Percentiles rank a stretch among this genome's conserved stretches.
Evolutionary conservation across 2,797 vertebrate species (phyloP).

Genomic region (Rhinoraja longicauda): DNA sequence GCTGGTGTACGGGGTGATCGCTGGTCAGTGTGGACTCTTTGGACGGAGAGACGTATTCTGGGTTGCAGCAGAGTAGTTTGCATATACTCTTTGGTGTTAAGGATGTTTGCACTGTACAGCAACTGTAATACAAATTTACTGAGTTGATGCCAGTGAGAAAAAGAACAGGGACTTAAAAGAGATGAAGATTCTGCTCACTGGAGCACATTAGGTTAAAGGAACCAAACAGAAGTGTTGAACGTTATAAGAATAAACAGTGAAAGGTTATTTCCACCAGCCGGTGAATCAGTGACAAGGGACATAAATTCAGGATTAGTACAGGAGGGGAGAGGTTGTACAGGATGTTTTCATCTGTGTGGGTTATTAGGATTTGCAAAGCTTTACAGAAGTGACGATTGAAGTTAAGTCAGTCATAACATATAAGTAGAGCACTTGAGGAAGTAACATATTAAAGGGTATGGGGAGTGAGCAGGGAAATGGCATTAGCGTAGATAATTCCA

Average conservation of each 20-base stretch:
- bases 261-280: neutral
- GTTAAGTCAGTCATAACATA: constrained; percentile 26
- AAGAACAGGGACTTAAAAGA: constrained; percentile 19
- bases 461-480: neutral
- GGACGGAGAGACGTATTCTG: neutral
- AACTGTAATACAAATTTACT: neutral
- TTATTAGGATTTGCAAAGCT: constrained; percentile 10
- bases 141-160: neutral
- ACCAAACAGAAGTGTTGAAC: neutral
- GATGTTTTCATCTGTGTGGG: neutral
- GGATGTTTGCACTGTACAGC: neutral
- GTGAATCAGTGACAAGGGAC: constrained; percentile 27
- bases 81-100: too few relatives aligned
- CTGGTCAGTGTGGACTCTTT: too few relatives aligned
- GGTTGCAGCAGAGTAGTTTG: neutral
- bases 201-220: neutral
- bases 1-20: too few relatives aligned
- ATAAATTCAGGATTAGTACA: constrained; percentile 14
- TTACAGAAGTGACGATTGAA: constrained; percentile 7
- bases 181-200: neutral
- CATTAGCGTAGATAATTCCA: neutral
- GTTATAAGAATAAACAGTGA: constrained; percentile 17
- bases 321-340: neutral
- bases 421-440: neutral
- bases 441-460: constrained; percentile 20